phyloP scores from a whole-genome alignment of 2,113 vertebrate genomes.

The Apistogramma diplotaenia region DNA sequence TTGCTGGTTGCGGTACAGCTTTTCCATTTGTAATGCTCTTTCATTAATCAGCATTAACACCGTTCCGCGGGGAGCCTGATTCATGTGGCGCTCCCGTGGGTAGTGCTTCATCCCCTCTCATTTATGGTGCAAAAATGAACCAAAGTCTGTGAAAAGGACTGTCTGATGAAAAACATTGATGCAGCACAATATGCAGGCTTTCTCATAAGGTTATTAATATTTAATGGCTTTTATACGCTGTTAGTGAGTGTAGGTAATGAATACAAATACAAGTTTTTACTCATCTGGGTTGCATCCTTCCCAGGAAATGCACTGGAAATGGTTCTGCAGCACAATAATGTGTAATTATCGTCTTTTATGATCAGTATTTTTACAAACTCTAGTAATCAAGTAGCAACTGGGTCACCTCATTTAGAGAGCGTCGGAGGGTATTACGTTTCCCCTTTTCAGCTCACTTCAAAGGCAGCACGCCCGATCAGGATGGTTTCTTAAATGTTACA shows the following conservation, averaged over 20 bases:
- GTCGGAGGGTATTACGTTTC: conserved; percentile 17
- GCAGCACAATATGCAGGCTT: conserved; percentile 22
- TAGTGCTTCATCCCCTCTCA: conserved; percentile 42
- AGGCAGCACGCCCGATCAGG: conserved; percentile 33
- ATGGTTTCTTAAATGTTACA: conserved; percentile 50
- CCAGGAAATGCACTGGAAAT: background rate
- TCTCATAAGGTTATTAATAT: conserved; percentile 45
- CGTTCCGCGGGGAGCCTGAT: conserved; percentile 22
- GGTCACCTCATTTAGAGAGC: conserved; percentile 50
- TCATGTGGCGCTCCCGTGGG: conserved; percentile 30
- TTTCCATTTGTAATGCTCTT: conserved; percentile 54
- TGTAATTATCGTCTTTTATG: conserved; percentile 43
- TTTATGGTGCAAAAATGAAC: conserved; percentile 52
- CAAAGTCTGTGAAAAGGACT: conserved; percentile 16
- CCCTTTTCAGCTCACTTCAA: conserved; percentile 53
- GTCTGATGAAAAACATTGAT: conserved; percentile 49
- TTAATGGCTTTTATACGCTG: conserved; percentile 16
- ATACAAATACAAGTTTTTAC: conserved; percentile 29
- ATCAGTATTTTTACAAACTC: conserved; percentile 38
- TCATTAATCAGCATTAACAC: conserved; percentile 69
- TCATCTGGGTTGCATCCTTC: background rate
- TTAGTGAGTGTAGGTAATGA: conserved; percentile 21
- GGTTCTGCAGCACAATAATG: conserved; percentile 12
- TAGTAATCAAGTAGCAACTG: conserved; percentile 54
- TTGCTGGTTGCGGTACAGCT: conserved; percentile 10